A percentile compares a stretch with the other conserved stretches of the same genome.
Conservation (phyloP, 2,113 vertebrate species). For the Pipa parva region DNA sequence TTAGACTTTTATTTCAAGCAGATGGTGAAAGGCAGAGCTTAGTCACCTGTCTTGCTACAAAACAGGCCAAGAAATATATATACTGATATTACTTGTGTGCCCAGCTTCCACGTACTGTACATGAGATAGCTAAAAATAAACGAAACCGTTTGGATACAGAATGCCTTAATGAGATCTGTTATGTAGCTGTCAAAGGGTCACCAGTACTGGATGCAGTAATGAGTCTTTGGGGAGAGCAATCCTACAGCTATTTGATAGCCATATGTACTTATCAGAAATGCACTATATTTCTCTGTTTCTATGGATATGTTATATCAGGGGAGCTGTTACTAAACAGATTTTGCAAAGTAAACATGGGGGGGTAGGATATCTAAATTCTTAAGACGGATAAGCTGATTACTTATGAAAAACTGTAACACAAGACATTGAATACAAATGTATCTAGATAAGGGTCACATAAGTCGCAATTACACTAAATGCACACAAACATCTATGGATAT, state of each 20-base stretch:
- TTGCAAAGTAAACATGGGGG: conserved; percentile 6
- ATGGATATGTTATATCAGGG: conserved; percentile 41
- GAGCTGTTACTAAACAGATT: conserved; percentile 41
- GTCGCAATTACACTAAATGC: conserved; percentile 16
- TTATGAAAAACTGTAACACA: conserved; percentile 11
- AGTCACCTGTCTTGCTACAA: conserved; percentile 31
- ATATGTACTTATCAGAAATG: conserved; percentile 40
- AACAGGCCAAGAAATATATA: conserved; percentile 19
- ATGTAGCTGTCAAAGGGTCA: conserved; percentile 40
- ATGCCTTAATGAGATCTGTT: conserved; percentile 42
- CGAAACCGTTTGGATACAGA: conserved; percentile 31
- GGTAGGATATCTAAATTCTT: neutral
- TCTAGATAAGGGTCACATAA: neutral
- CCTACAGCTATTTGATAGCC: conserved; percentile 40
- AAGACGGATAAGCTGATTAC: neutral
- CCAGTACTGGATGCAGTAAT: conserved; percentile 39
- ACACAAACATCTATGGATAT: neutral
- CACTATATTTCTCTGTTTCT: conserved; percentile 40
- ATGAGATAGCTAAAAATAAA: conserved; percentile 39
- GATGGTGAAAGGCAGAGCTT: conserved; percentile 29
- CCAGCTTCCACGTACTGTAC: conserved; percentile 6
- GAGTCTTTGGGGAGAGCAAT: conserved; percentile 39
- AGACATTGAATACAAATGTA: neutral
- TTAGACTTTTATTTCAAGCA: conserved; percentile 32
- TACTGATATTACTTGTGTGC: conserved; percentile 4